phyloP scores from a whole-genome alignment of 2,113 vertebrate species.

The Sinocyclocheilus anophthalmus region DNA sequence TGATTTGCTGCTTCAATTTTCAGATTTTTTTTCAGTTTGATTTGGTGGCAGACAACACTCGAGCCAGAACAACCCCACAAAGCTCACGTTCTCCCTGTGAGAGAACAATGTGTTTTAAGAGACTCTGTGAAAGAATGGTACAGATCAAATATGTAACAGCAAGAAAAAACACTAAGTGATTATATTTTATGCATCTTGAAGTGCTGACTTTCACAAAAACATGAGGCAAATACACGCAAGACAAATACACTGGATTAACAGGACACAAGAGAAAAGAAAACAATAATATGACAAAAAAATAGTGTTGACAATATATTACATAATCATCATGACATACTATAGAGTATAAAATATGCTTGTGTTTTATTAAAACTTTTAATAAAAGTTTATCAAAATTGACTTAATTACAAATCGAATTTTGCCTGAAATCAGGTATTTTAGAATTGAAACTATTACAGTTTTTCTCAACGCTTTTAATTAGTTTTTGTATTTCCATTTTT shows the following conservation, averaged over 20 bases:
- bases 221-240: background rate
- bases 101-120: conserved; percentile 4
- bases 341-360: background rate
- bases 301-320: background rate
- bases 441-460: background rate
- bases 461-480: too few relatives aligned
- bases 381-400: background rate
- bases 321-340: background rate
- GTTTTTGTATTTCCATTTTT: background rate
- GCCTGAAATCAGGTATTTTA: background rate
- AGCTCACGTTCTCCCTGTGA: conserved; percentile 5
- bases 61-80: conserved; percentile 53
- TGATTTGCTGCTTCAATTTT: conserved; percentile 72
- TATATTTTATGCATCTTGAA: background rate
- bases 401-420: background rate
- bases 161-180: background rate
- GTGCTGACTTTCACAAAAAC: background rate
- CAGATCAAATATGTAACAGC: conserved; percentile 3
- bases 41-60: conserved; percentile 68
- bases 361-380: too few relatives aligned
- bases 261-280: background rate
- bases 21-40: conserved; percentile 72
- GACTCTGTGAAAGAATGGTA: background rate
- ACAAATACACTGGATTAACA: background rate
- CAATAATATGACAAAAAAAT: background rate